phyloP scores from a whole-genome alignment of 2,888 invertebrate genomes.

The Callyntrura guangdongensis region DNA sequence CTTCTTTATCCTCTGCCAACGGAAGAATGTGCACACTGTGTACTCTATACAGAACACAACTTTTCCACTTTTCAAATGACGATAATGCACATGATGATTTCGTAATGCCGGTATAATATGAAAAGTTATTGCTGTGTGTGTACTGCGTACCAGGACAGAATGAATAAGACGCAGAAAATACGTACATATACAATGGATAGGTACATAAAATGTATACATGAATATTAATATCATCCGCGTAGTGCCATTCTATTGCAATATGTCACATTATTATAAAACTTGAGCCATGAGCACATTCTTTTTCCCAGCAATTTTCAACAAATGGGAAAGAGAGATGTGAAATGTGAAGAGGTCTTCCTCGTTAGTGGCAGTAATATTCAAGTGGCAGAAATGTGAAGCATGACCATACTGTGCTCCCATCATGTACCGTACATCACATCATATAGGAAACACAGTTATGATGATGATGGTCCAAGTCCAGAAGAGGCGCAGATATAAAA shows the following conservation, averaged over 20 bases:
- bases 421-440: background rate
- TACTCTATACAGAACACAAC: slow-evolving; percentile 13
- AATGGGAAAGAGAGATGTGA: background rate
- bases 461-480: slow-evolving; percentile 2
- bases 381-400: slow-evolving; percentile 23
- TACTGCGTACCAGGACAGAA: background rate
- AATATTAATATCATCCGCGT: background rate
- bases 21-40: background rate
- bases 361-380: slow-evolving; percentile 38
- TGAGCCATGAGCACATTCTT: background rate
- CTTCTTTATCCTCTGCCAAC: background rate
- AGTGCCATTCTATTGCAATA: background rate
- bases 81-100: background rate
- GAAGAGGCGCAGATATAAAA: background rate
- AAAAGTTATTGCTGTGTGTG: background rate
- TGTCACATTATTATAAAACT: background rate
- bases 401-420: background rate
- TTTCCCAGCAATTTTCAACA: slow-evolving; percentile 1
- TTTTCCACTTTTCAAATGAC: slow-evolving; percentile 5
- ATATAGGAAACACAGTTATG: background rate
- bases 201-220: background rate
- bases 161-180: background rate
- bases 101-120: background rate
- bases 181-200: background rate
- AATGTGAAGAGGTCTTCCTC: slow-evolving; percentile 40